phyloP scores from a whole-genome alignment of 2,888 invertebrate species.

The Nomada flava region DNA sequence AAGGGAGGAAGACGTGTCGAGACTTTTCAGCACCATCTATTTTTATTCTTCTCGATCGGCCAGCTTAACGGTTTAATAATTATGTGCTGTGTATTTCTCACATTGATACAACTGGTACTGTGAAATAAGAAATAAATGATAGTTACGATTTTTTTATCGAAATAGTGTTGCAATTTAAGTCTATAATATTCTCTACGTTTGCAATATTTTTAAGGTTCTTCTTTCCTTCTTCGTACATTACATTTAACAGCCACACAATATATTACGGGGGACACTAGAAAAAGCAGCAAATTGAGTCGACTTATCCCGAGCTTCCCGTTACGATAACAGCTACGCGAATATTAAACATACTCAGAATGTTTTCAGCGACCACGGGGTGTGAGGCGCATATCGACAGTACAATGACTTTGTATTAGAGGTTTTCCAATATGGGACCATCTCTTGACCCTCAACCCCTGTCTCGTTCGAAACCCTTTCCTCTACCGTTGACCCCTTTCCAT shows the following conservation, averaged over 20 bases:
- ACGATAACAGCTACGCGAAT: slow-evolving; percentile 68
- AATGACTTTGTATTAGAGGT: slow-evolving; percentile 68
- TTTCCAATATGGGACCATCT: slow-evolving; percentile 73
- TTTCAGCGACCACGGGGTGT: slow-evolving; percentile 57
- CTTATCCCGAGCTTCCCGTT: slow-evolving; percentile 48
- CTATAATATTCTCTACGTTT: too few relatives aligned
- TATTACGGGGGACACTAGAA: neutral
- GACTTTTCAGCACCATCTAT: slow-evolving; percentile 58
- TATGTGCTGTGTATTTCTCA: slow-evolving; percentile 19
- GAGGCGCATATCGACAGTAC: slow-evolving; percentile 39
- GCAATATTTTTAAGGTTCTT: neutral
- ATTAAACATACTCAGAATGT: slow-evolving; percentile 75
- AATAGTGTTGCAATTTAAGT: too few relatives aligned
- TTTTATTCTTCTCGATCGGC: neutral
- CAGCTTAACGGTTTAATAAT: slow-evolving; percentile 40
- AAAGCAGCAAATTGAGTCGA: slow-evolving; percentile 9
- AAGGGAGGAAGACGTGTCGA: slow-evolving; percentile 59
- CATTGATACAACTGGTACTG: neutral
- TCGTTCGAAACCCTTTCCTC: slow-evolving; percentile 6
- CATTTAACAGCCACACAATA: neutral
- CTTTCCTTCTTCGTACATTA: neutral
- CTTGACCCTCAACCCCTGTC: slow-evolving; percentile 31
- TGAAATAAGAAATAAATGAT: too few relatives aligned
- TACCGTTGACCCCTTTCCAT: slow-evolving; percentile 19
- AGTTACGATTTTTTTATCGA: too few relatives aligned